Percentiles rank a stretch among this genome's conserved stretches.
Evolutionary conservation across 2,113 vertebrate species (phyloP).

Genomic region (Cochlearius cochlearius): DNA sequence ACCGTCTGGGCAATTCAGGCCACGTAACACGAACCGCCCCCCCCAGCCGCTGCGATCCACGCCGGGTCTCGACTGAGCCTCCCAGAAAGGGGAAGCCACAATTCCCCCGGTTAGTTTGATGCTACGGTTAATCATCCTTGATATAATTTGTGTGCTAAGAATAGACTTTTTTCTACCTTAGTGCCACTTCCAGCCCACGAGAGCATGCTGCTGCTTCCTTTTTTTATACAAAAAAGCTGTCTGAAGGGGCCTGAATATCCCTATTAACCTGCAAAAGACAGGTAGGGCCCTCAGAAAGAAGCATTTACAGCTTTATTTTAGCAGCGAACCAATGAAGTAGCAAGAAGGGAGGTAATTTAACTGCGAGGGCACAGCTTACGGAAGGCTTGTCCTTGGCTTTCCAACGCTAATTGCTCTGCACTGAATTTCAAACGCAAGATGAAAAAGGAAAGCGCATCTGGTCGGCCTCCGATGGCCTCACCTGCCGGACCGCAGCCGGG

Average conservation of each 20-base stretch:
- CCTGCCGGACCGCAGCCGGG: background rate
- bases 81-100: background rate
- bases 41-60: background rate
- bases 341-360: background rate
- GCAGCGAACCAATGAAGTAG: background rate
- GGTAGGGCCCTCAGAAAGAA: background rate
- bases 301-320: background rate
- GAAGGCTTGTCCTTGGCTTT: background rate
- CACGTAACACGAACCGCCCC: fast-evolving
- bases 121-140: slow-evolving; percentile 19
- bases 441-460: fast-evolving
- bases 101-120: slow-evolving; percentile 9
- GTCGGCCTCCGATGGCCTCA: background rate
- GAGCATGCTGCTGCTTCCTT: background rate
- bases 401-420: background rate
- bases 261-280: background rate
- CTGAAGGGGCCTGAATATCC: background rate
- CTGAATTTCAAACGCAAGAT: background rate
- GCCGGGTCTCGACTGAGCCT: background rate
- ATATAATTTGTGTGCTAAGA: slow-evolving; percentile 51
- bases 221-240: background rate
- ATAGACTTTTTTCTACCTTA: background rate
- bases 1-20: background rate
- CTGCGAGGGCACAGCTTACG: background rate
- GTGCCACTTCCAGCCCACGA: slow-evolving; percentile 5